Evolutionary conservation across 2,113 vertebrate genomes (phyloP).

Genomic region (Nesoenas mayeri): DNA sequence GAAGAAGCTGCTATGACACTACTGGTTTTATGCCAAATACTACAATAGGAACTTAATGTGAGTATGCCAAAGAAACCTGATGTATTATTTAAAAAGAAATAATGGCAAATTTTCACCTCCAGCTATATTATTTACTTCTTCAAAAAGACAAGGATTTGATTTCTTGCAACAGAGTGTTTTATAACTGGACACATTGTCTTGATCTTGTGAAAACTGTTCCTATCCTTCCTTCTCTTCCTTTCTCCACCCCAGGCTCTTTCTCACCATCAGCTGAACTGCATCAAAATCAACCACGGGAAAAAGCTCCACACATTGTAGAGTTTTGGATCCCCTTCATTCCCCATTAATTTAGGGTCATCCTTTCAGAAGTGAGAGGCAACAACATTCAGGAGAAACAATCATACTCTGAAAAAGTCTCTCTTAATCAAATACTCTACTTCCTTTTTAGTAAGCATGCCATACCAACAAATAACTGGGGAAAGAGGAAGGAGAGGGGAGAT

Average conservation of each 20-base stretch:
- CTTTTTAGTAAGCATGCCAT: not conserved
- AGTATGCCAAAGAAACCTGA: not conserved
- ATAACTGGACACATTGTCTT: not conserved
- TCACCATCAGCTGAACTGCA: not conserved
- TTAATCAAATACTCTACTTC: not conserved
- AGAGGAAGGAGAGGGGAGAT: not conserved
- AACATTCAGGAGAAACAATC: not conserved
- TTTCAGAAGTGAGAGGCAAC: not conserved
- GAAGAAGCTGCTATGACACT: not conserved
- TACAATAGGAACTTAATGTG: not conserved
- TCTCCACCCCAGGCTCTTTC: not conserved
- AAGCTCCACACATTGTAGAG: not conserved
- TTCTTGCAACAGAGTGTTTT: not conserved
- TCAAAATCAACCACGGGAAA: not conserved
- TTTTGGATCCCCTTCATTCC: not conserved
- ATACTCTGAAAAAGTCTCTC: not conserved
- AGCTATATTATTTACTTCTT: not conserved
- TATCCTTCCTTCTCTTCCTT: conserved; percentile 8
- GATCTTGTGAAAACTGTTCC: conserved; percentile 38
- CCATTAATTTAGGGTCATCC: not conserved
- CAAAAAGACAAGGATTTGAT: not conserved
- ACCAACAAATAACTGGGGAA: not conserved
- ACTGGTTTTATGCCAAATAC: not conserved
- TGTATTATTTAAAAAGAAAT: not conserved
- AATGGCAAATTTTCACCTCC: not conserved